Evolutionary conservation across 2,888 invertebrate genomes (phyloP), one percentile per base, ranked within the genome.

Genomic region (Neocrepidodera transversa): DNA sequence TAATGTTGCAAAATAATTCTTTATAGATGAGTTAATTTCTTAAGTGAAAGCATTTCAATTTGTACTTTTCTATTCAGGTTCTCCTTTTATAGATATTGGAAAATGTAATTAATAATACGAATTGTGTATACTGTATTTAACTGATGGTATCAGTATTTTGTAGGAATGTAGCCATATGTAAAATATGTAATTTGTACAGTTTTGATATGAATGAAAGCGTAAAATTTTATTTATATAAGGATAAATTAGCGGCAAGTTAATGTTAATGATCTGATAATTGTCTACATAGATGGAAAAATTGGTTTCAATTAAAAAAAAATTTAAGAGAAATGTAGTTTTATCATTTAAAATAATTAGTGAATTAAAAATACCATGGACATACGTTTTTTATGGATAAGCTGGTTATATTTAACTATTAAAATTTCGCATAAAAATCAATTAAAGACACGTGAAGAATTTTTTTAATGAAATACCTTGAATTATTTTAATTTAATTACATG

Each of bases 171-270:
- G 28, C 28, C 10, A 10, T 28, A 28, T 28, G 28, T 6, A 28
- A 28, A 28, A 40, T 40, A 40, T 40, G 13, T 18, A 40, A 40
- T 40, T 40, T 40, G 40, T 18, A 16, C 7, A 40, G 17, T 40
- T 40, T 40, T 40, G 18, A 40, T 40, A 40, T 8, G 11, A 40
- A 40, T 16, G 40, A 40, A 40, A 40, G 40, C 40, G 40, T 40
- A 40, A 40, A 40, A 40, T 40, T 23, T 40, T 16, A 40, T 40
- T 40, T 16, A 40, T 40, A 28, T 28, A 28, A 28, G 28, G 28
- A 14, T 10, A 40, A 40, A 40, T 40, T 16, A 8, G 8, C n/a
- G 8, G 18, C 17, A 2, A 40, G 8, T 16, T 40, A 40, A 5
- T 13, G 18, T 18, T 40, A 40, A 40, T 17, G 40, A 16, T 40